Evolutionary conservation across 1,140 invertebrate genomes (phyloP), one percentile per base, ranked within the genome.

Genomic region (Calosoma granatense): DNA sequence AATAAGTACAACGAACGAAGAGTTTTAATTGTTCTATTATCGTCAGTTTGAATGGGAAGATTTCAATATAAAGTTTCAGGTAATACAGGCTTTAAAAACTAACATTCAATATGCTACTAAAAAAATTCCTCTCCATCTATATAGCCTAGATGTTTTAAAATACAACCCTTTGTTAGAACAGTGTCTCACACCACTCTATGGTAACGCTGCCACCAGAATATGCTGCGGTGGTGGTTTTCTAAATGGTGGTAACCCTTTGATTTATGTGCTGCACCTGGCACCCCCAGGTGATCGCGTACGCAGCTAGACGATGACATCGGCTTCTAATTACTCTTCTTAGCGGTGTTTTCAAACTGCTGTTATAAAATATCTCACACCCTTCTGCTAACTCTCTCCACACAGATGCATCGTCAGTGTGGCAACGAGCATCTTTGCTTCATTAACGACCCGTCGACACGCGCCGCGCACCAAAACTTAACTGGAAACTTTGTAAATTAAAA

Each of bases 401-500:
- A 4, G 41, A 47, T 17, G 41, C 41, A 9, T 12, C 41, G 26
- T n/a, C 26, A 36, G 26, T n/a, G n/a, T 36, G 26, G 26, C 26
- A 11, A 17, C 41, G 41, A 47, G 9, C 41, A 47, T 9, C 41
- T 47, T 36, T 17, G 41, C 41, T 47, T 47, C 41, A 47, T 47
- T 47, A 36, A 47, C 41, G 41, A 11, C 3, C n/a, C n/a, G 26
- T 36, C 6, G 6, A 17, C 17, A 12, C 41, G 3, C 41, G 9
- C 15, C 9, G 41, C 41, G 17, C 4, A 6, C 15, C 6, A 47
- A 9, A 47, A 9, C 41, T 9, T 17, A 47, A 9, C 6, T 9
- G 17, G 3, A 47, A 47, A 47, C 41, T 47, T 47, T 47, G 41
- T 17, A 47, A 47, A 47, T 47, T 47, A 47, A 47, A 47, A 47